Evolutionary conservation across 2,888 invertebrate genomes (phyloP), one percentile per base, ranked within the genome.

Genomic region (Hofmannophila pseudospretella): DNA sequence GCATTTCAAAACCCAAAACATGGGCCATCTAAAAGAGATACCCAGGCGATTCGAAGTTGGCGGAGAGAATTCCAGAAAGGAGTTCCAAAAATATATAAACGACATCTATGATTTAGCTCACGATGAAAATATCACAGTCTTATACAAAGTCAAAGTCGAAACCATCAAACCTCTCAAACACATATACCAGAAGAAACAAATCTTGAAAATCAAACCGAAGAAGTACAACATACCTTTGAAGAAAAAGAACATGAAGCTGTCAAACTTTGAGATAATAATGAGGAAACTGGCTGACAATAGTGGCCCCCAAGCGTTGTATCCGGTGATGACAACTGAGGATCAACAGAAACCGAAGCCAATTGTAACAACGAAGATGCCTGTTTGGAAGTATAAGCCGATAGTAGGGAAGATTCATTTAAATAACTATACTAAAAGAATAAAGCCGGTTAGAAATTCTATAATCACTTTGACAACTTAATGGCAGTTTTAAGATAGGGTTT

Each of bases 171-270:
- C 54, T n/a, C 38, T 32, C 2, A 42, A 1, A 47, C 45, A 25
- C 19, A 13, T n/a, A 4, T 28, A 2, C 9, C 51, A 55, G 22
- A 73, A 60, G 34, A 43, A 43, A 7, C 7, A 38, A 2, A 1
- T 37, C 1, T 69, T 61, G 31, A 75, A 63, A 32, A 45, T 48
- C 0, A 67, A 61, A 23, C 54, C 70, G 0, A 85, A 84, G 51
- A 84, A 75, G 32, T 85, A 69, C 38, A 80, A 73, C 7, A 58
- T 84, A 9, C 84, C 85, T 0, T 42, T 85, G 19, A 85, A 85
- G 49, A 82, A 72, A 44, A 71, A 68, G 10, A 84, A 63, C 33
- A 79, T 82, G 79, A 82, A 77, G 32, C 47, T 81, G 4, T 84
- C 85, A 0, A 73, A 72, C 33, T 82, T 79, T 7, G 84, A 84